Evolutionary conservation across 2,113 vertebrate species (phyloP), one percentile per base, ranked within the genome.

Genomic region (Butorides virescens): DNA sequence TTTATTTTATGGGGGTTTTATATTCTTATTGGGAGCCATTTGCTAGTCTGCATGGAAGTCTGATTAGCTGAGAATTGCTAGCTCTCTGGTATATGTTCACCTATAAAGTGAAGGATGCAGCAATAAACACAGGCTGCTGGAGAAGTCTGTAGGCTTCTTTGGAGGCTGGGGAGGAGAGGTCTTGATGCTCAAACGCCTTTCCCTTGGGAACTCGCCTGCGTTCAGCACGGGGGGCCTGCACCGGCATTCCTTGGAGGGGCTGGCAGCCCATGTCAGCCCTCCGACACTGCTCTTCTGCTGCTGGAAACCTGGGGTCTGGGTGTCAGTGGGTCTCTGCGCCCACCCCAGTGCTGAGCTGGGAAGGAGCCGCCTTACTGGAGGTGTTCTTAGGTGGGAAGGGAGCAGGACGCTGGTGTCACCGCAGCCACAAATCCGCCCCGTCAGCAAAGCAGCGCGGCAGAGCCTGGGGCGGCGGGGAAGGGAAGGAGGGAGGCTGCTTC

Each of bases 1-100:
- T 90, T 93, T 77, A 86, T 96, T 94, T 87, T 92, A 81, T 77
- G 65, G 19, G 3, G 3, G 27, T 88, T 94, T 94, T 66, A 44
- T 80, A 52, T 90, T 94, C 90, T 96, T 95, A 86, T 80, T 95
- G 88, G 78, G 68, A 92, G 63, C 70, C 47, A 62, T 95, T 94
- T 95, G 68, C 95, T 77, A 94, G 74, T 82, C 82, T 86, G 55
- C 78, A 53, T 1, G 1, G 79, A 90, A 93, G 73, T 83, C 72
- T 93, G 91, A 83, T 96, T 92, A 95, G 47, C 87, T 93, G 82
- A 76, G 72, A 86, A 71, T 75, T 92, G 88, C 62, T 75, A 77
- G 65, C 83, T 84, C 53, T 96, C 96, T 92, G 83, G 76, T 93
- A 75, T 92, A 65, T 67, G 79, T 86, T 96, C 65, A 81, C 76